Conservation (phyloP, 2,113 vertebrate genomes). For the Pantherophis guttatus region DNA sequence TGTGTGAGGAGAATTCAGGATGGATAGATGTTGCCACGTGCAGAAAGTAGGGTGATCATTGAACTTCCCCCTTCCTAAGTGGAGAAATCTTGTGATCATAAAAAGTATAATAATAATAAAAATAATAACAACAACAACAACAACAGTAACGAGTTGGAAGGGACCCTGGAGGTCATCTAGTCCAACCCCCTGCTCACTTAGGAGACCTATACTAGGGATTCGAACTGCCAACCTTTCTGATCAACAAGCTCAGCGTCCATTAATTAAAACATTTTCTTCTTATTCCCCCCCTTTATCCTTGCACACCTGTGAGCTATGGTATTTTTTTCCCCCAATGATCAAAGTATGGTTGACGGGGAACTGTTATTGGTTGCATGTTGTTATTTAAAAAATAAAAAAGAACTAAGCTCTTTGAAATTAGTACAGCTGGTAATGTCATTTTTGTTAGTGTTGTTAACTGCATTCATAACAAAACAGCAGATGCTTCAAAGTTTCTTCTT, state of each 20-base stretch:
- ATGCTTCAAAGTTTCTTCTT: constrained; percentile 84
- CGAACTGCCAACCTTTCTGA: too few relatives aligned
- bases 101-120: constrained; percentile 27
- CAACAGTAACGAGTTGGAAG: too few relatives aligned
- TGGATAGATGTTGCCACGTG: constrained; percentile 19
- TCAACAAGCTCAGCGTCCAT: constrained; percentile 17
- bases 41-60: constrained; percentile 33
- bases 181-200: too few relatives aligned
- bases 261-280: constrained; percentile 56
- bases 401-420: constrained; percentile 75
- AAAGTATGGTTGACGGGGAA: constrained; percentile 73
- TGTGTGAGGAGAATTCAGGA: constrained; percentile 36
- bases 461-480: constrained; percentile 84
- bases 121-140: too few relatives aligned
- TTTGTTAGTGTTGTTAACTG: constrained; percentile 82
- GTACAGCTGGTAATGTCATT: constrained; percentile 81
- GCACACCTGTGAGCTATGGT: constrained; percentile 36
- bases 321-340: constrained; percentile 58
- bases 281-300: not conserved
- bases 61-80: constrained; percentile 1
- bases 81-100: constrained; percentile 39
- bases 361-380: constrained; percentile 80
- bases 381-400: constrained; percentile 71
- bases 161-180: too few relatives aligned
- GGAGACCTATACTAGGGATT: too few relatives aligned